These are phyloP conservation scores for Lasaia peninsularis DNA, from an alignment of 1,140 invertebrate species.

Conservation along the genomic window DNA sequence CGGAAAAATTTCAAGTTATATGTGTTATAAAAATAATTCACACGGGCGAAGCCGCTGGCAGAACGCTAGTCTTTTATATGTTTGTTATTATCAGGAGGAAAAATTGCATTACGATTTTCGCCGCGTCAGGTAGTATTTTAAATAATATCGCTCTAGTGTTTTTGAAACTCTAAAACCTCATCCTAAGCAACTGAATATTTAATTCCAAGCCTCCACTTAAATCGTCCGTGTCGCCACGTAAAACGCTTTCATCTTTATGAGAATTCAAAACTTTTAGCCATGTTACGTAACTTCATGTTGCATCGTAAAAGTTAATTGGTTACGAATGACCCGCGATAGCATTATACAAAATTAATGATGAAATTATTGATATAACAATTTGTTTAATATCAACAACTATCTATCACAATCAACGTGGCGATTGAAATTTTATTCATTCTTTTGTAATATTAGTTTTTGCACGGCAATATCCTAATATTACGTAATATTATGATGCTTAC, in stretches of 20 bases:
- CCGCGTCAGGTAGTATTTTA: not conserved
- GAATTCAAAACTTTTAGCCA: constrained; percentile 5
- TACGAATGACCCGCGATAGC: not conserved
- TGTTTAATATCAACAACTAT: too few relatives aligned
- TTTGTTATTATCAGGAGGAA: too few relatives aligned
- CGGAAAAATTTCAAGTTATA: too few relatives aligned
- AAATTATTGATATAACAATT: not conserved
- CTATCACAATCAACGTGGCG: too few relatives aligned
- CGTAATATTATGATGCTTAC: too few relatives aligned
- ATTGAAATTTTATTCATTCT: too few relatives aligned
- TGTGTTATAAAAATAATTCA: too few relatives aligned
- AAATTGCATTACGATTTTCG: too few relatives aligned
- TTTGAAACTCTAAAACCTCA: constrained; percentile 7
- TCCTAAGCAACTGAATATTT: not conserved
- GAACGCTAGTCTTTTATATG: too few relatives aligned
- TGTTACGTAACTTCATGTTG: not conserved
- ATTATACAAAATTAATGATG: not conserved
- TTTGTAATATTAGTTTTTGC: too few relatives aligned
- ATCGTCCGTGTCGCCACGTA: constrained; percentile 3
- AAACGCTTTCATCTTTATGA: constrained; percentile 6
- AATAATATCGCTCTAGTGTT: not conserved
- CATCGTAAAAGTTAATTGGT: not conserved
- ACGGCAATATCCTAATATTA: too few relatives aligned
- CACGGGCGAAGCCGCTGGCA: too few relatives aligned
- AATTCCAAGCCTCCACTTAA: not conserved